Percentiles rank a stretch among this genome's conserved stretches.
Conservation (phyloP, 2,888 invertebrate genomes). For the Drosophila pseudotakahashii region DNA sequence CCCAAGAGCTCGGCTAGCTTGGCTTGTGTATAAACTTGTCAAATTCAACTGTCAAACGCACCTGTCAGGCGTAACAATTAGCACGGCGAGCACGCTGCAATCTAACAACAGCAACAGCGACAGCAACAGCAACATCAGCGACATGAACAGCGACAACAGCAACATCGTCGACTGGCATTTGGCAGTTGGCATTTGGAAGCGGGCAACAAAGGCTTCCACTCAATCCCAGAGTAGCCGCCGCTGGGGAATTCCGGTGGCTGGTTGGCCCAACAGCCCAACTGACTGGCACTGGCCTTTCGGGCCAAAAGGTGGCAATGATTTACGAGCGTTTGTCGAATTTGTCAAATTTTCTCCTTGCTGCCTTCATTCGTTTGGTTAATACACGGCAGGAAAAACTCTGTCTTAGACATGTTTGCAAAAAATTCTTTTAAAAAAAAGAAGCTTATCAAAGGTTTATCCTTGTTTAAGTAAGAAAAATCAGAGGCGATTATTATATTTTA, state of each 20-base stretch:
- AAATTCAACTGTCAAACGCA: constrained; percentile 79
- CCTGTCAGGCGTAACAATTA: constrained; percentile 77
- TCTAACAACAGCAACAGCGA: constrained; percentile 10
- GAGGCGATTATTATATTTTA: no score
- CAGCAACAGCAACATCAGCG: constrained; percentile 8
- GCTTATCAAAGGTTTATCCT: no score
- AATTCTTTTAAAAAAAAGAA: no score
- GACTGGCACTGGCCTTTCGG: constrained; percentile 2
- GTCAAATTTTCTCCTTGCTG: constrained; percentile 55
- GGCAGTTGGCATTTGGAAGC: constrained; percentile 47
- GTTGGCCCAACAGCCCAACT: background rate
- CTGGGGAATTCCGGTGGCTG: constrained; percentile 31
- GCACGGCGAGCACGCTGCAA: constrained; percentile 55
- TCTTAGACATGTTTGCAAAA: no score
- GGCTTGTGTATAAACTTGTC: constrained; percentile 68
- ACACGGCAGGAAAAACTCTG: background rate
- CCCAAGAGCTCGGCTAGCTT: constrained; percentile 29
- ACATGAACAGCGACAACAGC: constrained; percentile 11
- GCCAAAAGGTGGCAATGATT: constrained; percentile 61
- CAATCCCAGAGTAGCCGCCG: constrained; percentile 34
- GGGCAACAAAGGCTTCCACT: constrained; percentile 37
- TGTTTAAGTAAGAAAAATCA: no score
- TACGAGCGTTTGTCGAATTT: constrained; percentile 74
- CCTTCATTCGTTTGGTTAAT: constrained; percentile 6
- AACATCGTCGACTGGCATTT: constrained; percentile 40